Conservation (phyloP, 2,797 vertebrate genomes). For the Morus bassanus region DNA sequence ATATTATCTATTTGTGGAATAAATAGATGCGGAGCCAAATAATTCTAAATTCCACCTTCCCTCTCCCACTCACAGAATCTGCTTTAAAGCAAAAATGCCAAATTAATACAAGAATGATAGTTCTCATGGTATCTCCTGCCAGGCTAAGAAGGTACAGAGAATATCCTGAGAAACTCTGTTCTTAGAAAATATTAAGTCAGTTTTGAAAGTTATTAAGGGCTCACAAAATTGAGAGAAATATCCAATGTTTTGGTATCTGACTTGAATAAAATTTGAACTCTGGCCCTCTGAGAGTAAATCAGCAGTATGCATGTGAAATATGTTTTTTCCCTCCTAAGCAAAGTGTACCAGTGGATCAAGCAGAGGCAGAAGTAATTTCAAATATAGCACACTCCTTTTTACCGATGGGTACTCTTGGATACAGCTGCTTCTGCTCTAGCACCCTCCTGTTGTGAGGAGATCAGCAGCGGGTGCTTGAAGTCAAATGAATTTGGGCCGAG, state of each 20-base stretch:
- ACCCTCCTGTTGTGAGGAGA: not conserved
- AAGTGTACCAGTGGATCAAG: not conserved
- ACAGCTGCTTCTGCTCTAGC: not conserved
- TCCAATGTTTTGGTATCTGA: not conserved
- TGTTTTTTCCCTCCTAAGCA: not conserved
- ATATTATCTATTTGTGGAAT: slow-evolving; percentile 51
- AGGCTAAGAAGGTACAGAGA: slow-evolving; percentile 21
- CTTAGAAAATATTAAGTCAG: not conserved
- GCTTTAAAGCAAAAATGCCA: slow-evolving; percentile 42
- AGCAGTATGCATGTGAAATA: not conserved
- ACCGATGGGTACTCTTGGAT: not conserved
- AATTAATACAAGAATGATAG: slow-evolving; percentile 44
- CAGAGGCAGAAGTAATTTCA: slow-evolving; percentile 4
- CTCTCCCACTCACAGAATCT: slow-evolving; percentile 55
- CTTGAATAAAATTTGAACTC: slow-evolving; percentile 26
- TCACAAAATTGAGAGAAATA: not conserved
- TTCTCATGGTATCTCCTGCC: slow-evolving; percentile 26
- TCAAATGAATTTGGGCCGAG: not conserved
- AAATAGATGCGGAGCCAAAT: slow-evolving; percentile 24
- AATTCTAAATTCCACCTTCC: slow-evolving; percentile 52
- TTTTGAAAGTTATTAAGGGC: slow-evolving; percentile 6
- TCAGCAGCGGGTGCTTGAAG: not conserved
- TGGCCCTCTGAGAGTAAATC: not conserved
- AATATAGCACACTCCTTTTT: not conserved
- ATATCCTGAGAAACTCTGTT: slow-evolving; percentile 21